These are phyloP conservation scores for Drosophila punjabiensis DNA, from an alignment of 1,140 invertebrate genomes.

Conservation along the genomic window DNA sequence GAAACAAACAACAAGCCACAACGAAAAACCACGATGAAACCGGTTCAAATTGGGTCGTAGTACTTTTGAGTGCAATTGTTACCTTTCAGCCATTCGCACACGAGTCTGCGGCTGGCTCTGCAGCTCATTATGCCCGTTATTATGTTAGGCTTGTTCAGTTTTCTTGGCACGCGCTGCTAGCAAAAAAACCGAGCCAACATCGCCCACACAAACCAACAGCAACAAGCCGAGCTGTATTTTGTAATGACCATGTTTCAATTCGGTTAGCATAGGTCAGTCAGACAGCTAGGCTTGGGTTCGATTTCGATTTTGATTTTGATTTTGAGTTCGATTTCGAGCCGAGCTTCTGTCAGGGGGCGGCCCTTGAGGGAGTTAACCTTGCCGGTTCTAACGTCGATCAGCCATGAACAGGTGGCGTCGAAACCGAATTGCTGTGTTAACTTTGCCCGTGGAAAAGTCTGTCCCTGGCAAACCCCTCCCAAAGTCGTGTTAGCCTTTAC, in stretches of 20 bases:
- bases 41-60: slow-evolving; percentile 83
- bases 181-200: slow-evolving; percentile 32
- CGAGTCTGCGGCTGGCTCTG: slow-evolving; percentile 39
- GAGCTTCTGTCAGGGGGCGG: slow-evolving; percentile 4
- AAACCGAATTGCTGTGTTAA: neutral
- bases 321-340: slow-evolving; percentile 1
- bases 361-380: slow-evolving; percentile 61
- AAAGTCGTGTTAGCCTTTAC: neutral
- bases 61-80: slow-evolving; percentile 84
- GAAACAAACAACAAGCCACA: slow-evolving; percentile 31
- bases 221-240: slow-evolving; percentile 52
- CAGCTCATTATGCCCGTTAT: slow-evolving; percentile 71
- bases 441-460: neutral
- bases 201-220: slow-evolving; percentile 27
- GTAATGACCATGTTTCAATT: slow-evolving; percentile 62
- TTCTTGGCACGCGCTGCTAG: slow-evolving; percentile 75
- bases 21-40: slow-evolving; percentile 58
- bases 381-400: slow-evolving; percentile 46
- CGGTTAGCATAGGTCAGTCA: slow-evolving; percentile 77
- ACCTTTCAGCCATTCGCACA: slow-evolving; percentile 59
- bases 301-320: slow-evolving; percentile 6
- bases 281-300: slow-evolving; percentile 5
- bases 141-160: slow-evolving; percentile 77
- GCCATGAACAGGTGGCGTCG: slow-evolving; percentile 45
- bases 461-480: neutral